Evolutionary conservation across 2,113 vertebrate species (phyloP).

Genomic region (Taurulus bubalis): DNA sequence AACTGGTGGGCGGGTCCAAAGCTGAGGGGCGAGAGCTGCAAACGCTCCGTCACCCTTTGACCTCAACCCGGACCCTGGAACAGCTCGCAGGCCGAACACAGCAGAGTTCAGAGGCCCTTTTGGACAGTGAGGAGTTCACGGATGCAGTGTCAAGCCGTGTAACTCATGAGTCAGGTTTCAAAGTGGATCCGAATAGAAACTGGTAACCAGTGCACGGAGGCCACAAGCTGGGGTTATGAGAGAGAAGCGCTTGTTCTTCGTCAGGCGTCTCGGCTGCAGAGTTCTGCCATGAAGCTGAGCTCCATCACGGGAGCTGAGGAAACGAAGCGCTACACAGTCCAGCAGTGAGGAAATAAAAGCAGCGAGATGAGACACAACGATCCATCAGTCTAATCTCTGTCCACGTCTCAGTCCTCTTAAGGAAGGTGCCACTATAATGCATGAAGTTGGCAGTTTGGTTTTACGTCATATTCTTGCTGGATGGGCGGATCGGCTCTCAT

Average conservation of each 20-base stretch:
- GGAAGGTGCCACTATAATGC: too few relatives aligned
- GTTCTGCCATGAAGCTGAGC: too few relatives aligned
- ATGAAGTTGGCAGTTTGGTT: too few relatives aligned
- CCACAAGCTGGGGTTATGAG: not conserved
- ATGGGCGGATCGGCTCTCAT: too few relatives aligned
- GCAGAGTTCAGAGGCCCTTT: not conserved
- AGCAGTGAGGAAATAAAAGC: too few relatives aligned
- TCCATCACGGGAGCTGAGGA: not conserved
- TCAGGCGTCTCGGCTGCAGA: too few relatives aligned
- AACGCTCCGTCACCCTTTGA: not conserved
- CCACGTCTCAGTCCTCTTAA: too few relatives aligned
- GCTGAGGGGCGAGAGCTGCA: too few relatives aligned
- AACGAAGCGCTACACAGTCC: not conserved
- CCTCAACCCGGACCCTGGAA: not conserved
- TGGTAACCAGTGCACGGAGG: not conserved
- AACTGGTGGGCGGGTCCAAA: not conserved
- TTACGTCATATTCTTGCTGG: too few relatives aligned
- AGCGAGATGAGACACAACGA: too few relatives aligned
- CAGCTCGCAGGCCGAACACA: not conserved
- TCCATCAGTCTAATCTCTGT: too few relatives aligned
- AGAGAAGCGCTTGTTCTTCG: too few relatives aligned
- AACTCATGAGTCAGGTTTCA: not conserved
- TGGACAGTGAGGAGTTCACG: not conserved
- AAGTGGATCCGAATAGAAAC: not conserved
- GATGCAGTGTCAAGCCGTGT: not conserved